These are phyloP conservation scores for Carassius auratus DNA, from an alignment of 2,113 vertebrate species.

Conservation along the genomic window DNA sequence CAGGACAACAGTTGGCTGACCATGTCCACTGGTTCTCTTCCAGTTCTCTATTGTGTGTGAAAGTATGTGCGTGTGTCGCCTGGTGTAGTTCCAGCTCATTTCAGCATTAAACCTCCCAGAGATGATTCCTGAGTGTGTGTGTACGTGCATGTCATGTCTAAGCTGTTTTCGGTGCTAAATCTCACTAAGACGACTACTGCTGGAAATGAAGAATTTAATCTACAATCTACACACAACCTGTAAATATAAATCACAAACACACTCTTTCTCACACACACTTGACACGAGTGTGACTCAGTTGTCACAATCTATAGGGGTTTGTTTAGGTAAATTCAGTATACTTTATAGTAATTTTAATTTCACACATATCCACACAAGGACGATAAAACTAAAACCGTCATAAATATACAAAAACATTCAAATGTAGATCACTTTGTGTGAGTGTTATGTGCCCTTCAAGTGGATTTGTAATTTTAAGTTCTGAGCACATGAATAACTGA, in stretches of 20 bases:
- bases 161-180: constrained; percentile 42
- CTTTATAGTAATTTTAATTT: neutral
- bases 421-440: neutral
- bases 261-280: neutral
- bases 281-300: neutral
- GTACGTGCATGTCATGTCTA: constrained; percentile 33
- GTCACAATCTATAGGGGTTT: neutral
- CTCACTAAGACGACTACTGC: constrained; percentile 34
- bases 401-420: neutral
- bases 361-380: neutral
- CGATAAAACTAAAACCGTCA: neutral
- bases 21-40: constrained; percentile 32
- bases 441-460: neutral
- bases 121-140: constrained; percentile 6
- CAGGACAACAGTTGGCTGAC: constrained; percentile 41
- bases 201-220: constrained; percentile 48
- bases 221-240: constrained; percentile 42
- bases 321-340: neutral
- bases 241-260: constrained; percentile 36
- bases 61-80: constrained; percentile 14
- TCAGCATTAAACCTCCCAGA: constrained; percentile 30
- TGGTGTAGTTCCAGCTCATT: constrained; percentile 40
- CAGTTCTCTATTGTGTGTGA: constrained; percentile 37
- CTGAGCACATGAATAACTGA: neutral
- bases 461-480: neutral